Percentiles rank a stretch among this genome's conserved stretches.
Conservation (phyloP, 2,113 vertebrate genomes). For the Rhodinocichla rosea region DNA sequence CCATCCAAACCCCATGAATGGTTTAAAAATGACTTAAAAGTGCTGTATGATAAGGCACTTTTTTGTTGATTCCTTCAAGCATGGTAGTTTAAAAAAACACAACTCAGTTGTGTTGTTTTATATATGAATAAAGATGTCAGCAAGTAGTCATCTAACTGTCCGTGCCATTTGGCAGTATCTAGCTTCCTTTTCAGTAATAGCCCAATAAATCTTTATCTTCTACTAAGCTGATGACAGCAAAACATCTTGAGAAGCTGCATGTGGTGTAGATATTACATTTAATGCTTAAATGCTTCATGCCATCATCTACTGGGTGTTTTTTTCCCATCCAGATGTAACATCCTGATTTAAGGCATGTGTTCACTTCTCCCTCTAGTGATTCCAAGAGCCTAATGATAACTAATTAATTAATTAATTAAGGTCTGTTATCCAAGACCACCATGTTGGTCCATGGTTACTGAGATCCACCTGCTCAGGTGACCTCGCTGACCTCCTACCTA, state of each 20-base stretch:
- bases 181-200: slow-evolving; percentile 62
- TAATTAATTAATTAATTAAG: neutral
- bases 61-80: slow-evolving; percentile 9
- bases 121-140: slow-evolving; percentile 44
- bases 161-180: slow-evolving; percentile 54
- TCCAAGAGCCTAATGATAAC: neutral
- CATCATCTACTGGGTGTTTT: slow-evolving; percentile 17
- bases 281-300: slow-evolving; percentile 23
- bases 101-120: slow-evolving; percentile 5
- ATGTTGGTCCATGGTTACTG: accelerated
- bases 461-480: neutral
- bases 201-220: slow-evolving; percentile 63
- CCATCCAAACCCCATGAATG: neutral
- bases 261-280: slow-evolving; percentile 34
- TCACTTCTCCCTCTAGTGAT: slow-evolving; percentile 10
- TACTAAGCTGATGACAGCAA: slow-evolving; percentile 48
- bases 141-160: slow-evolving; percentile 55
- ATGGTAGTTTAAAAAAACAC: slow-evolving; percentile 35
- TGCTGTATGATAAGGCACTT: neutral
- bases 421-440: neutral
- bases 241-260: slow-evolving; percentile 63
- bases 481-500: neutral
- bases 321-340: slow-evolving; percentile 3
- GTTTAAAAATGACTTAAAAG: neutral
- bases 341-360: neutral